Base-by-base conservation (phyloP, 2,113 vertebrate species). In the Sterna hirundo region DNA sequence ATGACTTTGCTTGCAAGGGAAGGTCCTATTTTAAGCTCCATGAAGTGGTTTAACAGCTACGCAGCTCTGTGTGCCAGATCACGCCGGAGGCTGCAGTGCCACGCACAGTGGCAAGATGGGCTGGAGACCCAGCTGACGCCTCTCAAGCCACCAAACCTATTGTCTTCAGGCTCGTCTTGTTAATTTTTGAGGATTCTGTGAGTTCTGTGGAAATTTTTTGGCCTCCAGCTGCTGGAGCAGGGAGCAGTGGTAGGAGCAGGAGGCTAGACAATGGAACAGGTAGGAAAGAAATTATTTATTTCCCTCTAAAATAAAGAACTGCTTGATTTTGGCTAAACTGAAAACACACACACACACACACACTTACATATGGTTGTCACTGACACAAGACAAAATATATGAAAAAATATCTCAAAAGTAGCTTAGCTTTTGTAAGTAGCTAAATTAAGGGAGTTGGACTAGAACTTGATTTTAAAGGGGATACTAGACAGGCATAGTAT, bases 1-100 rank as follows among this genome's bases (percentile, higher is more conserved):
- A 1, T 8, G 23, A 47, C 47, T 78, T 81, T 81, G 20, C 29
- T 71, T 83, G 42, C 58, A 69, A 70, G 38, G 29, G 54, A 77
- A 90, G 62, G 38, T 70, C 46, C 32, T 90, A 17, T 86, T 96
- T 91, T 78, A 46, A 89, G 60, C 38, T 75, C 47, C 40, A 52
- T 51, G 40, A 66, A 64, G 85, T 3, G 3, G 22, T 54, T 12
- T 3, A 80, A 64, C 38, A 62, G 52, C 65, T 71, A 82, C 36
- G 27, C 40, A 84, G 27, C 36, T 78, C 66, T 75, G 9, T 0
- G 0, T 75, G 26, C 64, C 64, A 66, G 79, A 85, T n/a, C 38
- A 27, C 0, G 0, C 8, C 1, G 13, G 47, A 57, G 8, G 26
- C 70, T 70, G 30, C 0, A 2, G 29, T 44, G 22, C 20, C 29